A percentile compares a stretch with the other conserved stretches of the same genome.
phyloP scores from a whole-genome alignment of 2,113 vertebrate genomes.

The Brevimyrus niger region DNA sequence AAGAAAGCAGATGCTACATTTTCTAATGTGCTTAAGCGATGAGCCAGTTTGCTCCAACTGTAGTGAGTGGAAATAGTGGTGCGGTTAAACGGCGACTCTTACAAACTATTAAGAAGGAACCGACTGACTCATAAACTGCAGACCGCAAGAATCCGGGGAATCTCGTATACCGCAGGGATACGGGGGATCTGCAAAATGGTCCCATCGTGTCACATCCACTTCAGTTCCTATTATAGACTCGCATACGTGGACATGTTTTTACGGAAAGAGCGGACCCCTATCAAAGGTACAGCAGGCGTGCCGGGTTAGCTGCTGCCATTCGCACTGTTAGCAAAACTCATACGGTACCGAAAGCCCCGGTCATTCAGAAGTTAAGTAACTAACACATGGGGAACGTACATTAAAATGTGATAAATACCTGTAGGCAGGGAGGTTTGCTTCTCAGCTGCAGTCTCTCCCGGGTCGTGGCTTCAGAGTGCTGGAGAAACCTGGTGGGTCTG shows the following conservation, averaged over 20 bases:
- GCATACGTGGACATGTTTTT: background rate
- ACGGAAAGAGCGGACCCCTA: background rate
- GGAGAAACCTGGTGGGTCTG: background rate
- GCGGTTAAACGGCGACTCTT: background rate
- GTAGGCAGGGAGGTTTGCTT: background rate
- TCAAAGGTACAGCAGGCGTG: background rate
- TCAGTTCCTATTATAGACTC: background rate
- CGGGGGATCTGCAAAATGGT: background rate
- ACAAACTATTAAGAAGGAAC: conserved; percentile 4
- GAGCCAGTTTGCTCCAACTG: background rate
- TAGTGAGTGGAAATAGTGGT: background rate
- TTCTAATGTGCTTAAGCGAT: background rate
- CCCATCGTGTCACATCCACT: background rate
- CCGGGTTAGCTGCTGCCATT: background rate
- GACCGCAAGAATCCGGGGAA: conserved; percentile 14
- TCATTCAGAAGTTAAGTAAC: background rate
- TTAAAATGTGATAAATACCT: background rate
- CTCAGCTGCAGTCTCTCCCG: background rate
- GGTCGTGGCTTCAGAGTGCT: background rate
- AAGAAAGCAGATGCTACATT: background rate
- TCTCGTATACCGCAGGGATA: background rate
- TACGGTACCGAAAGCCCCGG: background rate
- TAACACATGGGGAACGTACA: background rate
- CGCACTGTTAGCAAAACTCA: background rate
- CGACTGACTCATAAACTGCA: background rate